Conservation (phyloP, 2,888 invertebrate species). For the Pegoplata infirma region DNA sequence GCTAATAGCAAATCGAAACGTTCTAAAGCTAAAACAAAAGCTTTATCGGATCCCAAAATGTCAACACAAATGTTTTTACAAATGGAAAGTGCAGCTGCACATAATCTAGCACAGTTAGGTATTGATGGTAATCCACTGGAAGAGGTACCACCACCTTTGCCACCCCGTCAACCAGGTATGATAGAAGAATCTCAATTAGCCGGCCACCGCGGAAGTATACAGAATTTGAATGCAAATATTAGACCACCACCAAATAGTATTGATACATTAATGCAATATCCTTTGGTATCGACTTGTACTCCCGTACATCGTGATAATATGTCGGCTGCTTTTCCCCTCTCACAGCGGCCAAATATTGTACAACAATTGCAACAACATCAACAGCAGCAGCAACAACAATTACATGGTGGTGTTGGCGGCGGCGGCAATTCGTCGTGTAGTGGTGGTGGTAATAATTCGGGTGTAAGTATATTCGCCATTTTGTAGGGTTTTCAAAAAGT, state of each 20-base stretch:
- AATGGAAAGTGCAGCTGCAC: constrained; percentile 71
- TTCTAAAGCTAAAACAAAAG: constrained; percentile 77
- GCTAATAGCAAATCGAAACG: constrained; percentile 66
- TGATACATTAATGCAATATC: constrained; percentile 77
- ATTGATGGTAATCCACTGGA: constrained; percentile 64
- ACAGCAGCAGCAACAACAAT: constrained; percentile 76
- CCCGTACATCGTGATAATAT: constrained; percentile 77
- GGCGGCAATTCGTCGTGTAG: constrained; percentile 51
- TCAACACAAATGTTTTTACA: constrained; percentile 78
- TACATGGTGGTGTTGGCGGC: constrained; percentile 57
- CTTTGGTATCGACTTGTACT: constrained; percentile 78
- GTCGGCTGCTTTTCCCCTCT: constrained; percentile 76
- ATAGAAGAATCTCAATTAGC: constrained; percentile 70
- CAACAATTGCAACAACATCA: constrained; percentile 78
- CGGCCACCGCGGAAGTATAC: constrained; percentile 69
- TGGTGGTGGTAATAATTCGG: constrained; percentile 66
- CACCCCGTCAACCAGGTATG: constrained; percentile 80
- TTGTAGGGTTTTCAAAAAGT: constrained; percentile 6
- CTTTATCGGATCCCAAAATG: constrained; percentile 78
- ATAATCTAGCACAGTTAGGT: constrained; percentile 26
- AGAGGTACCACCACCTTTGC: constrained; percentile 80
- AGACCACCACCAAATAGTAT: constrained; percentile 76
- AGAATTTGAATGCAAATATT: constrained; percentile 67
- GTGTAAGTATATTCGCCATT: constrained; percentile 74
- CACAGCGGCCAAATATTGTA: constrained; percentile 77